Percentiles rank a stretch among this genome's conserved stretches.
Conservation (phyloP, 1,140 invertebrate genomes). For the Melitaea cinxia region DNA sequence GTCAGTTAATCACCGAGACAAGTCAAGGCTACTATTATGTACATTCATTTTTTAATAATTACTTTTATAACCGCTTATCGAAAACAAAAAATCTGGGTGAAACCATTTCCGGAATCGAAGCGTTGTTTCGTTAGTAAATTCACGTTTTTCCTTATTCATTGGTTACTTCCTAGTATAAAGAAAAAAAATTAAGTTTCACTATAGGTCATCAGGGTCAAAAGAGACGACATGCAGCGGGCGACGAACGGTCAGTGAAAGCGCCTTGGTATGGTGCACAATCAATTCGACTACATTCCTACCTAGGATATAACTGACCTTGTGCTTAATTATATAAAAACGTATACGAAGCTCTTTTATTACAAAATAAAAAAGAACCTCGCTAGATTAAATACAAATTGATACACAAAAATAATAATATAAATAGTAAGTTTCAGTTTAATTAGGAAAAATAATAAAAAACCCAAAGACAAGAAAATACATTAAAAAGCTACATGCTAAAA, state of each 20-base stretch:
- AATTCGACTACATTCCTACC: neutral
- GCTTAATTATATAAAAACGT: too few relatives aligned
- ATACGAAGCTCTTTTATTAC: too few relatives aligned
- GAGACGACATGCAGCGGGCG: constrained; percentile 8
- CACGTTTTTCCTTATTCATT: constrained; percentile 1
- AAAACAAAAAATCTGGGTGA: neutral
- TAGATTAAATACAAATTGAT: too few relatives aligned
- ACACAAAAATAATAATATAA: too few relatives aligned
- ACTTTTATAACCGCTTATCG: neutral
- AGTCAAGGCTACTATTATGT: neutral
- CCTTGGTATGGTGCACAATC: neutral
- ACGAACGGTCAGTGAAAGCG: constrained; percentile 23
- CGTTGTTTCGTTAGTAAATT: neutral
- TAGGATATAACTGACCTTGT: neutral
- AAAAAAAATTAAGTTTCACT: constrained; percentile 11
- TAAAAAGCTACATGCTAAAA: too few relatives aligned
- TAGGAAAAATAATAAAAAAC: too few relatives aligned
- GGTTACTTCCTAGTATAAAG: too few relatives aligned
- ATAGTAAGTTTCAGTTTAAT: too few relatives aligned
- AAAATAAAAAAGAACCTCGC: too few relatives aligned
- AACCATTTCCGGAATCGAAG: neutral
- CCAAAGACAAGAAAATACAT: too few relatives aligned
- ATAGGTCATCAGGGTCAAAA: constrained; percentile 26
- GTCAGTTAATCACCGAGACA: neutral
- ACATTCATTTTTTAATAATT: constrained; percentile 7